A percentile compares a stretch with the other conserved stretches of the same genome.
phyloP scores from a whole-genome alignment of 2,113 vertebrate species.

The Poicephalus meyeri region DNA sequence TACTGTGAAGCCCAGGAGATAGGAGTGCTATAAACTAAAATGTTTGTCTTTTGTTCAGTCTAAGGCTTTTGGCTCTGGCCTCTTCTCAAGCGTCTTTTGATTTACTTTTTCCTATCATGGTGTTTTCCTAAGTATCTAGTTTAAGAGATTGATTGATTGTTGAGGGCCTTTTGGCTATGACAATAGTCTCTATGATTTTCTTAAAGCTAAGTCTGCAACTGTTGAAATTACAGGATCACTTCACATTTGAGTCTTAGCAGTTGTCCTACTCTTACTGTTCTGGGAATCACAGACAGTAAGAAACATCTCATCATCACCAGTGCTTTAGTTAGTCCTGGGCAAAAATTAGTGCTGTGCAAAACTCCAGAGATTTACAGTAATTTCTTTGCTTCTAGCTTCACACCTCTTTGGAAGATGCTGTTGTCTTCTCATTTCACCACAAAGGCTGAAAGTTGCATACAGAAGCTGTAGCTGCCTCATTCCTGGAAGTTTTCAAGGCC shows the following conservation, averaged over 20 bases:
- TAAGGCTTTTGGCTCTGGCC: background rate
- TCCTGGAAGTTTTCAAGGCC: background rate
- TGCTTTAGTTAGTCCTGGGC: background rate
- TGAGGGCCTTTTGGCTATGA: background rate
- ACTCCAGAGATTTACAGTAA: background rate
- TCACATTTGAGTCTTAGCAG: background rate
- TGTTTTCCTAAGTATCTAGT: background rate
- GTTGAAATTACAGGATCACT: background rate
- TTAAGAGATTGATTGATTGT: background rate
- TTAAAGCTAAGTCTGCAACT: background rate
- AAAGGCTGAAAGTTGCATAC: background rate
- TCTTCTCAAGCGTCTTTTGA: background rate
- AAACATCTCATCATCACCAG: rapidly evolving
- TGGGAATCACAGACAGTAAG: background rate
- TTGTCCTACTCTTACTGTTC: background rate
- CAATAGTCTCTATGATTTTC: background rate
- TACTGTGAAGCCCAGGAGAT: background rate
- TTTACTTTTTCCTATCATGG: background rate
- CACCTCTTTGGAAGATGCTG: background rate
- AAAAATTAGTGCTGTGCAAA: background rate
- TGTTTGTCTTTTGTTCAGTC: background rate
- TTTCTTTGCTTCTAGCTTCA: background rate
- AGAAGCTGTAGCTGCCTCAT: background rate
- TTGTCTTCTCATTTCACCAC: background rate
- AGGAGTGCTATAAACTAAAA: background rate